Evolutionary conservation across 2,888 invertebrate genomes (phyloP).

Genomic region (Perithous albicinctus): DNA sequence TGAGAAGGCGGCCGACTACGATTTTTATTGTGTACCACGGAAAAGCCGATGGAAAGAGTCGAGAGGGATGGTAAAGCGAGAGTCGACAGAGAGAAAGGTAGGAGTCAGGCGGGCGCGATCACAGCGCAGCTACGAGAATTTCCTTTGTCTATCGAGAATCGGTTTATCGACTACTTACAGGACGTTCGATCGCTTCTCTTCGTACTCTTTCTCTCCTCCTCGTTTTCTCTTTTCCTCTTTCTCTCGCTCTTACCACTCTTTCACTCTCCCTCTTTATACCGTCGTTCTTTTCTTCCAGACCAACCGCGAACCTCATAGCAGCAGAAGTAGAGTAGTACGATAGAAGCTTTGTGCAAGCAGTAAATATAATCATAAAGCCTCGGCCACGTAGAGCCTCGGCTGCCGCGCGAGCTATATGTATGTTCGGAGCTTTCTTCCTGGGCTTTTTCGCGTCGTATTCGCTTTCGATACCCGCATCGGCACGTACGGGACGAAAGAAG

Average conservation of each 20-base stretch:
- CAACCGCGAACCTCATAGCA: conserved; percentile 44
- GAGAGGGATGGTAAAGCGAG: conserved; percentile 19
- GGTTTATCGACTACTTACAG: conserved; percentile 81
- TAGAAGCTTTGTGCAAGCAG: conserved; percentile 68
- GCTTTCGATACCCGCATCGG: conserved; percentile 67
- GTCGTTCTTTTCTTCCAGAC: conserved; percentile 46
- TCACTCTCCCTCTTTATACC: conserved; percentile 14
- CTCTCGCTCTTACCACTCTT: neutral
- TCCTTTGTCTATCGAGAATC: conserved; percentile 78
- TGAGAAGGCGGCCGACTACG: conserved; percentile 48
- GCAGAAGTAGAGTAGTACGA: conserved; percentile 42
- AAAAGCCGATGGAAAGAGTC: conserved; percentile 34
- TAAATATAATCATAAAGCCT: conserved; percentile 81
- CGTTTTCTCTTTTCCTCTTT: neutral
- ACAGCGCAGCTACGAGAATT: conserved; percentile 64
- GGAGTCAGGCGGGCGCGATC: conserved; percentile 1
- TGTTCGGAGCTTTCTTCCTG: conserved; percentile 20
- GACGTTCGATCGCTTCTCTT: conserved; percentile 58
- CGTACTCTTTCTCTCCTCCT: conserved; percentile 11
- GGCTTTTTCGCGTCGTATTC: conserved; percentile 35
- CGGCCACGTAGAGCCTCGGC: conserved; percentile 44
- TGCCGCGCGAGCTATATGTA: conserved; percentile 35
- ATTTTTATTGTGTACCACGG: conserved; percentile 65
- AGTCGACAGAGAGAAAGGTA: conserved; percentile 33
- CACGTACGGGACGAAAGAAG: conserved; percentile 75